Percentiles rank a stretch among this genome's conserved stretches.
These are phyloP conservation scores for Chironomus riparius DNA, from an alignment of 2,888 invertebrate species.

Conservation along the genomic window DNA sequence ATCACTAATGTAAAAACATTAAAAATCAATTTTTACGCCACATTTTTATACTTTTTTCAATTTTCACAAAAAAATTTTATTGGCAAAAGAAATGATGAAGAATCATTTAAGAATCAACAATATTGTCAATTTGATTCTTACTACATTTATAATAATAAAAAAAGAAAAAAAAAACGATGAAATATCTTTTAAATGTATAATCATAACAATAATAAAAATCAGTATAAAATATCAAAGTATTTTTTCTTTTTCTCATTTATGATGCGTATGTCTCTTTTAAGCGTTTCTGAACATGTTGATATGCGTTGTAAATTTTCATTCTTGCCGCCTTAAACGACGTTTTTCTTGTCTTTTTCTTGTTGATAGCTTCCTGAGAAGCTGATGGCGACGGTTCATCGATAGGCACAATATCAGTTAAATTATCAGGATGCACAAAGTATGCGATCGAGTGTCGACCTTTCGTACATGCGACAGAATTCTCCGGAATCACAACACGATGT, in stretches of 20 bases:
- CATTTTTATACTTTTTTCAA: too few species aligned
- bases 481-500: slow-evolving; percentile 65
- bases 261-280: slow-evolving; percentile 61
- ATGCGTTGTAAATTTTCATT: slow-evolving; percentile 53
- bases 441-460: slow-evolving; percentile 66
- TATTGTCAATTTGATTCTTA: not conserved
- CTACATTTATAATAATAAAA: too few species aligned
- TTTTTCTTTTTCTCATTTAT: slow-evolving; percentile 22
- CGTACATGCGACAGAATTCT: slow-evolving; percentile 51
- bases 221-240: not conserved
- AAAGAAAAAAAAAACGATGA: too few species aligned
- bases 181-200: too few species aligned
- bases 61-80: not conserved
- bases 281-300: slow-evolving; percentile 60
- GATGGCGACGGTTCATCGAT: slow-evolving; percentile 36
- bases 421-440: slow-evolving; percentile 68
- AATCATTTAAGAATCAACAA: not conserved
- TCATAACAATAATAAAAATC: slow-evolving; percentile 1
- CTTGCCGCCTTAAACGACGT: slow-evolving; percentile 43
- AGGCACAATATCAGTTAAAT: slow-evolving; percentile 41
- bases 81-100: not conserved
- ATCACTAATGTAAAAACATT: too few species aligned
- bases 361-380: slow-evolving; percentile 34
- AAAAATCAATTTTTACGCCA: too few species aligned
- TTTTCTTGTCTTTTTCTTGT: slow-evolving; percentile 37